A percentile compares a stretch with the other conserved stretches of the same genome.
phyloP scores from a whole-genome alignment of 2,797 vertebrate species.

The Silurus aristotelis region DNA sequence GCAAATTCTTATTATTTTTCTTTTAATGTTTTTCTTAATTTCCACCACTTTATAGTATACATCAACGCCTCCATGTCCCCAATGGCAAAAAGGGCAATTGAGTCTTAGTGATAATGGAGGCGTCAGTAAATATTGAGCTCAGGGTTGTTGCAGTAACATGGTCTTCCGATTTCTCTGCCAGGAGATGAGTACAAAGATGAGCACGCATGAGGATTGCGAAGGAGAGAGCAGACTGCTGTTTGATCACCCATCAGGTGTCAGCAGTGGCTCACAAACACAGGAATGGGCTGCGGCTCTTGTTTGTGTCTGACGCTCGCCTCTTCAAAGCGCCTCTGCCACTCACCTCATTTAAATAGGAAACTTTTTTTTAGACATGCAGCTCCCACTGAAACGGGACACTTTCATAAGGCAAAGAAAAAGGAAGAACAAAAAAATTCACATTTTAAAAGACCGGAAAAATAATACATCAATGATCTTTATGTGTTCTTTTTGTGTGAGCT shows the following conservation, averaged over 20 bases:
- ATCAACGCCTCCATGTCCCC: conserved; percentile 27
- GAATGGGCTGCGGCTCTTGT: conserved; percentile 77
- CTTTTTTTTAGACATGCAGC: conserved; percentile 70
- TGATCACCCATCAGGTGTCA: conserved; percentile 85
- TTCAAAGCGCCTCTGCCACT: conserved; percentile 76
- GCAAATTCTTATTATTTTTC: background rate
- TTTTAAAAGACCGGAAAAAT: conserved; percentile 22
- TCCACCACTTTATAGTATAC: background rate
- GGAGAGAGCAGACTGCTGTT: conserved; percentile 71
- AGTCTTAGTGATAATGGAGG: conserved; percentile 66
- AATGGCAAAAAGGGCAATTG: conserved; percentile 58
- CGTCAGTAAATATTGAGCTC: conserved; percentile 74
- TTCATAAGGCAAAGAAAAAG: conserved; percentile 52
- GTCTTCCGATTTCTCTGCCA: conserved; percentile 72
- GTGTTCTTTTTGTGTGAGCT: conserved; percentile 54
- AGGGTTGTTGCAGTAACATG: conserved; percentile 71
- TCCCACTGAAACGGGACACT: conserved; percentile 79
- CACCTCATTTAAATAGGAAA: conserved; percentile 79
- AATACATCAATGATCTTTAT: conserved; percentile 66
- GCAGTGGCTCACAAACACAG: conserved; percentile 73
- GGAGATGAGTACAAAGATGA: conserved; percentile 74
- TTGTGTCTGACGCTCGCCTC: conserved; percentile 74
- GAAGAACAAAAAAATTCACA: conserved; percentile 47
- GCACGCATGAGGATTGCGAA: conserved; percentile 69
- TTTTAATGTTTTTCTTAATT: background rate